Evolutionary conservation across 2,113 vertebrate genomes (phyloP).

Genomic region (Petrocephalus microphthalmus): DNA sequence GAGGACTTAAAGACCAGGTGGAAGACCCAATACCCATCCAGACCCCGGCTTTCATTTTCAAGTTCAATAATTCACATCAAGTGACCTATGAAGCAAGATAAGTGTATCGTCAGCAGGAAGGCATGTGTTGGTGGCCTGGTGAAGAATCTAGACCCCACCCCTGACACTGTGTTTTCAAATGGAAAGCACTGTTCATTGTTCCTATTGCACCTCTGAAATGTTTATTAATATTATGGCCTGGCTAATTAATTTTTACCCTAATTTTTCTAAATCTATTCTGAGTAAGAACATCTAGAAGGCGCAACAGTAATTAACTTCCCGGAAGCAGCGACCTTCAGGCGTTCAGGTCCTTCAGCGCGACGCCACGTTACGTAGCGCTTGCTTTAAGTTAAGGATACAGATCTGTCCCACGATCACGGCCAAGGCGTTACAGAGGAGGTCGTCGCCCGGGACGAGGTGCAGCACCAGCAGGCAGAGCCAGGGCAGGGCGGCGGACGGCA

Average conservation of each 20-base stretch:
- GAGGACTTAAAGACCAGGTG: background rate
- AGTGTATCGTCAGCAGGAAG: too few relatives aligned
- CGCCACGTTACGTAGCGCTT: background rate
- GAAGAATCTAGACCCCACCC: too few relatives aligned
- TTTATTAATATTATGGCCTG: background rate
- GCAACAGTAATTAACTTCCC: background rate
- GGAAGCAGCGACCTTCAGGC: background rate
- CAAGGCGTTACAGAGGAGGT: conserved; percentile 61
- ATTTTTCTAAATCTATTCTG: background rate
- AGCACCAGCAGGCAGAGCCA: conserved; percentile 61
- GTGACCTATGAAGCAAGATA: background rate
- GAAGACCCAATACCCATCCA: background rate
- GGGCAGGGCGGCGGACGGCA: conserved; percentile 58
- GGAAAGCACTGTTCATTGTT: background rate
- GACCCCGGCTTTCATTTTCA: too few relatives aligned
- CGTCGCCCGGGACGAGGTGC: conserved; percentile 59
- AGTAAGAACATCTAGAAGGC: background rate
- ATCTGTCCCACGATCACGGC: conserved; percentile 60
- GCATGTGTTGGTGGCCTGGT: too few relatives aligned
- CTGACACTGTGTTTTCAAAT: background rate
- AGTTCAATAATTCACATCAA: background rate
- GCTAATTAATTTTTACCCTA: background rate
- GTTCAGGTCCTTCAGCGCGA: background rate
- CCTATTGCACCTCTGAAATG: background rate
- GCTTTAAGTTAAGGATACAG: conserved; percentile 69